Conservation (phyloP, 2,113 vertebrate genomes). For the Tapirus terrestris region DNA sequence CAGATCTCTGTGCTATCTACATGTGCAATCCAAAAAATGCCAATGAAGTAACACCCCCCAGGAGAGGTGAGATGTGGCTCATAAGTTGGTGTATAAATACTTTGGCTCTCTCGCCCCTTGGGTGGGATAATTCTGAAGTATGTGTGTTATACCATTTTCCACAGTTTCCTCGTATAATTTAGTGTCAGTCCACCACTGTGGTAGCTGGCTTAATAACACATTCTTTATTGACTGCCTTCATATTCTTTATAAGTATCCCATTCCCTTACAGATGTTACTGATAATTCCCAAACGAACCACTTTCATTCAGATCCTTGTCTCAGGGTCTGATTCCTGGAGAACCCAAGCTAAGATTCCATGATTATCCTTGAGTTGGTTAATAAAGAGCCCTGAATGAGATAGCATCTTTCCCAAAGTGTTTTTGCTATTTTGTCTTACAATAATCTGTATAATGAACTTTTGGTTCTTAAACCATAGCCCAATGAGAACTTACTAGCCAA, state of each 20-base stretch:
- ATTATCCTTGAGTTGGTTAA: neutral
- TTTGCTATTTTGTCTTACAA: conserved; percentile 33
- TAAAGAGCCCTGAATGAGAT: neutral
- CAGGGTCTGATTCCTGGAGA: conserved; percentile 1
- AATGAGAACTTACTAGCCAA: conserved; percentile 32
- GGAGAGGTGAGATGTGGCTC: neutral
- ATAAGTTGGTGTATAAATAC: neutral
- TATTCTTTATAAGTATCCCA: neutral
- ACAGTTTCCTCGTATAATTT: neutral
- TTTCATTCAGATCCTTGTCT: conserved; percentile 21
- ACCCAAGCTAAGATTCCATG: neutral
- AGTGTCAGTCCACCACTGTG: neutral
- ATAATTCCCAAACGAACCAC: neutral
- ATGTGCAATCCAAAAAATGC: neutral
- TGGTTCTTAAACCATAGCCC: conserved; percentile 43
- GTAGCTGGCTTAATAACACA: neutral
- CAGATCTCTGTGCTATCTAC: neutral
- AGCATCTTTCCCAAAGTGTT: conserved; percentile 1
- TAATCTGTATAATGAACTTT: neutral
- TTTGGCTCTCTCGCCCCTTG: neutral
- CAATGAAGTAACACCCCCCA: neutral
- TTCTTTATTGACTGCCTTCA: neutral
- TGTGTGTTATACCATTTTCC: neutral
- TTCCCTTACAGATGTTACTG: neutral
- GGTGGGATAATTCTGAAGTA: neutral